Evolutionary conservation across 2,797 vertebrate species (phyloP), one percentile per base, ranked within the genome.

Genomic region (Scolopax bukidnonensis): DNA sequence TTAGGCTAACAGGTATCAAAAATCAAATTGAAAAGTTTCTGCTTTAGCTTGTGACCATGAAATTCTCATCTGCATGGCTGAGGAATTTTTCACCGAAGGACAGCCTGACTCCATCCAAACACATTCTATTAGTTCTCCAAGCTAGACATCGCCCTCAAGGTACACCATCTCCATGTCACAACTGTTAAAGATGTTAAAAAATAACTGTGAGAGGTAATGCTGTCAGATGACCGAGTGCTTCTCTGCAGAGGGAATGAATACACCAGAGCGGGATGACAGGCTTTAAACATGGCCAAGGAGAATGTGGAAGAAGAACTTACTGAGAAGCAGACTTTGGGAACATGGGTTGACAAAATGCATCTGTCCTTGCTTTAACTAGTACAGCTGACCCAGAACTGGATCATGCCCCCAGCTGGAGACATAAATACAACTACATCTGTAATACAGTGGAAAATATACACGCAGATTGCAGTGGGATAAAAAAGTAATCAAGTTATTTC

Each of bases 381-480:
- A 45, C 7, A 77, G n/a, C 73, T 88, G 71, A 70, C 51, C 36
- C 0, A 0, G 14, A 70, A 61, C n/a, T 33, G 56, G 47, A 71
- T 28, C 2, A 1, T 69, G 68, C 7, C 40, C 82, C 36, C 51
- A 79, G n/a, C 0, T 70, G 68, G 27, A 79, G 75, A 60, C 65
- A 50, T 27, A 71, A 74, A 75, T 60, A 36, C 28, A 67, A 75
- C 70, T 32, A 43, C 9, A 54, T 16, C 57, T 5, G 11, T 3
- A 70, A 64, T 1, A n/a, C 4, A 41, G 45, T 75, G 56, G 24
- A 40, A 87, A 85, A 77, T 16, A 27, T 1, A 14, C 0, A 0
- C 23, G 57, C 54, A 51, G 25, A 21, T 33, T 79, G 54, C 65
- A 69, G 82, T 43, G 47, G 40, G 41, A 27, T 89, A 17, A 33